These are phyloP conservation scores for Mechanitis messenoides DNA, from an alignment of 2,888 invertebrate species.

Conservation along the genomic window DNA sequence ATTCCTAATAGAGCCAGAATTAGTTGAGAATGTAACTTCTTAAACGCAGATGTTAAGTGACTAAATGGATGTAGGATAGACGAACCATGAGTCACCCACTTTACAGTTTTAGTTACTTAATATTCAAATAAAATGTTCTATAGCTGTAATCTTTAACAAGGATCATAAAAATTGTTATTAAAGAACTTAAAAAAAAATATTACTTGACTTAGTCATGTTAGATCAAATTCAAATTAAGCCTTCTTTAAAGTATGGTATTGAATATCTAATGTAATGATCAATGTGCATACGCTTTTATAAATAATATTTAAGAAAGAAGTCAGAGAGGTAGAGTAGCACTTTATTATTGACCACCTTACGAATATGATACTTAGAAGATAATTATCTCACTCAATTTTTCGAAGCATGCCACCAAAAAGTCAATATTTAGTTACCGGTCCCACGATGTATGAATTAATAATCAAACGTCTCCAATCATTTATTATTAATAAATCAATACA, in stretches of 20 bases:
- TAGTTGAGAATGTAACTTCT: conserved; percentile 18
- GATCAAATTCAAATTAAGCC: too few species aligned
- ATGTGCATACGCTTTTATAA: conserved; percentile 4
- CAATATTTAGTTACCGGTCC: conserved; percentile 15
- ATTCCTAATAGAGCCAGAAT: conserved; percentile 11
- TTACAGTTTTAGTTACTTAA: conserved; percentile 1
- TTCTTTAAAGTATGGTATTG: too few species aligned
- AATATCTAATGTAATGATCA: background rate
- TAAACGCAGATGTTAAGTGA: conserved; percentile 17
- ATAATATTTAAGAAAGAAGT: background rate
- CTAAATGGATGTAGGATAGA: conserved; percentile 22
- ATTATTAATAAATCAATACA: conserved; percentile 27
- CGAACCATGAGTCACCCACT: conserved; percentile 22
- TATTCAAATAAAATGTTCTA: background rate
- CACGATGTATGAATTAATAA: conserved; percentile 13
- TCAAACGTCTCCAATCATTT: conserved; percentile 20
- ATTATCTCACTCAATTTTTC: conserved; percentile 9
- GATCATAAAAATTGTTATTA: background rate
- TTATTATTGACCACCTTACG: conserved; percentile 5
- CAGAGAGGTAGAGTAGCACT: background rate
- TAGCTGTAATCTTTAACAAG: background rate
- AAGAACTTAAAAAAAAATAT: too few species aligned
- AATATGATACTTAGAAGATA: conserved; percentile 9
- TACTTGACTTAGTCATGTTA: too few species aligned
- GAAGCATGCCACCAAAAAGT: conserved; percentile 5